A percentile compares a stretch with the other conserved stretches of the same genome.
Evolutionary conservation across 2,113 vertebrate species (phyloP).

Genomic region (Fregetta grallaria): DNA sequence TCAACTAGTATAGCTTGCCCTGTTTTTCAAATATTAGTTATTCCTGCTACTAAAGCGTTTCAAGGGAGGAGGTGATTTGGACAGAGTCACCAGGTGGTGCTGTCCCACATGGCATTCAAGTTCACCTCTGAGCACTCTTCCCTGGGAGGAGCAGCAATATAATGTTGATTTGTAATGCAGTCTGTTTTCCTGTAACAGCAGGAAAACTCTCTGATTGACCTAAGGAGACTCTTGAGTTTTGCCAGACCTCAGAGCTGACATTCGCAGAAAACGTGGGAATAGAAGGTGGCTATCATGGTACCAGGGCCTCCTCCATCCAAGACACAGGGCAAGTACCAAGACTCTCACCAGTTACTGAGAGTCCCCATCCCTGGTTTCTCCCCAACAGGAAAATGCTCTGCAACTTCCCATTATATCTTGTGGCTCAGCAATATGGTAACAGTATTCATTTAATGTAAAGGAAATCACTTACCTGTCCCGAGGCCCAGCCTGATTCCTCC

Average conservation of each 20-base stretch:
- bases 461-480: conserved; percentile 58
- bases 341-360: not conserved
- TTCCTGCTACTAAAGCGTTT: not conserved
- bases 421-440: not conserved
- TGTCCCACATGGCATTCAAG: not conserved
- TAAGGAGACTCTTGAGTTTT: not conserved
- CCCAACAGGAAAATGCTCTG: not conserved
- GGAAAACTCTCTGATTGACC: not conserved
- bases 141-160: not conserved
- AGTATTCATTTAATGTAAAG: not conserved
- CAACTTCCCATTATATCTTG: not conserved
- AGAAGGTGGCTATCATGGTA: not conserved
- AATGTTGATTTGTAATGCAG: not conserved
- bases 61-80: not conserved
- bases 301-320: not conserved
- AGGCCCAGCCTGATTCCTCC: conserved; percentile 75
- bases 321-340: not conserved
- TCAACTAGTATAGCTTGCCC: not conserved
- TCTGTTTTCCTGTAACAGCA: not conserved
- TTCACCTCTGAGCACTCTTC: not conserved
- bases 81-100: conserved; percentile 26
- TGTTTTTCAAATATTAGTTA: not conserved
- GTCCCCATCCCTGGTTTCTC: not conserved
- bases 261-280: not conserved
- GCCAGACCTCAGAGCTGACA: not conserved